phyloP scores from a whole-genome alignment of 1,140 invertebrate genomes.

The Helicoverpa armigera region DNA sequence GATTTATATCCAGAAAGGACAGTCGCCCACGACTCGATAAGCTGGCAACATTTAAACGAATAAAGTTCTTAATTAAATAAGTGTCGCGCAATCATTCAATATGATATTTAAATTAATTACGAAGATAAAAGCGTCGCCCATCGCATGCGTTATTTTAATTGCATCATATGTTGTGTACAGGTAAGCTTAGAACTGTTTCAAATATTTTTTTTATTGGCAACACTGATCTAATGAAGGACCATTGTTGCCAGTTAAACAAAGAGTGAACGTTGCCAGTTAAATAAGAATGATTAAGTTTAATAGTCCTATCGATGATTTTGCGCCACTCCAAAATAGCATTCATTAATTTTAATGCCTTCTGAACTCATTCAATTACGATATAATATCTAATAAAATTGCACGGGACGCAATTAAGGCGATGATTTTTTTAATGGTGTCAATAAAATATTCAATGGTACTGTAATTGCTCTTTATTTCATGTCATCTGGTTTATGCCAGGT shows the following conservation, averaged over 20 bases:
- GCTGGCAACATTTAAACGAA: constrained; percentile 9
- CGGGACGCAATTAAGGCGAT: not conserved
- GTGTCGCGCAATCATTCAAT: constrained; percentile 38
- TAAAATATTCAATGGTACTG: too few relatives aligned
- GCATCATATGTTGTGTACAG: constrained; percentile 31
- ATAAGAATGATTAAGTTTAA: not conserved
- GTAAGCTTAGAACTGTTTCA: not conserved
- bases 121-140: constrained; percentile 36
- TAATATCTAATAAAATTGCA: not conserved
- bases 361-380: not conserved
- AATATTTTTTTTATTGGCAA: constrained; percentile 2
- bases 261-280: not conserved
- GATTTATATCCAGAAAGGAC: not conserved
- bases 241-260: not conserved
- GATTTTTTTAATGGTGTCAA: not conserved
- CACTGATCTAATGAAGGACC: too few relatives aligned
- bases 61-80: constrained; percentile 29
- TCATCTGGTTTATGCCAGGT: too few relatives aligned
- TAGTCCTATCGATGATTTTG: not conserved
- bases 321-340: not conserved
- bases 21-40: not conserved
- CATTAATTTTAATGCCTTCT: constrained; percentile 17
- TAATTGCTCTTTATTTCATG: too few relatives aligned
- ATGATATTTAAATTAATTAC: constrained; percentile 51
- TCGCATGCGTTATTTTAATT: constrained; percentile 36